Percentiles rank a stretch among this genome's conserved stretches.
phyloP scores from a whole-genome alignment of 2,888 invertebrate genomes.

The Lordiphosa fenestrarum region DNA sequence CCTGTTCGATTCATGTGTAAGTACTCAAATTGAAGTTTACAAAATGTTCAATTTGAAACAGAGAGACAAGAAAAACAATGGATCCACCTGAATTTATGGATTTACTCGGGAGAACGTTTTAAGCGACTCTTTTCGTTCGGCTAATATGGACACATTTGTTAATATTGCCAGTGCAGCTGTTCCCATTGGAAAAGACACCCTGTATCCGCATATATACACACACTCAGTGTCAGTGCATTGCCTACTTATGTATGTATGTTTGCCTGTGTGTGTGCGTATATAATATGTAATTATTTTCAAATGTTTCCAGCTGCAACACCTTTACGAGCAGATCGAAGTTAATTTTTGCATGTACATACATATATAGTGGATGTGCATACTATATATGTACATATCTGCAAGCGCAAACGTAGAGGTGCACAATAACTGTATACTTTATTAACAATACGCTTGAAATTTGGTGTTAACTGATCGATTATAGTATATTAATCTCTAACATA shows the following conservation, averaged over 20 bases:
- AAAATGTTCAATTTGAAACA: too few species aligned
- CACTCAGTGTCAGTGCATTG: conserved; percentile 2
- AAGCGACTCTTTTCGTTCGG: too few species aligned
- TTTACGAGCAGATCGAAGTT: conserved; percentile 28
- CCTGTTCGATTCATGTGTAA: not conserved
- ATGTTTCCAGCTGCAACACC: conserved; percentile 7
- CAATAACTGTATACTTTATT: conserved; percentile 8
- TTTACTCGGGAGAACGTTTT: too few species aligned
- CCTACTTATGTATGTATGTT: not conserved
- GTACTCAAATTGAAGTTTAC: too few species aligned
- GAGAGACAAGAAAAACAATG: too few species aligned
- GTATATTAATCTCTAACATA: not conserved
- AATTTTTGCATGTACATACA: conserved; percentile 16
- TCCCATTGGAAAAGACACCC: too few species aligned
- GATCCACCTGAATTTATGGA: too few species aligned
- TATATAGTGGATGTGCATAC: conserved; percentile 26
- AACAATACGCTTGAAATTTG: not conserved
- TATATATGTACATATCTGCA: conserved; percentile 21
- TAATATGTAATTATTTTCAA: conserved; percentile 3
- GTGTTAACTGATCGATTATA: too few species aligned
- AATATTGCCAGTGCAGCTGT: too few species aligned
- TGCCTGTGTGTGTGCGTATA: conserved; percentile 3
- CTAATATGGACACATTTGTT: too few species aligned
- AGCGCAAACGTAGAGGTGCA: conserved; percentile 19
- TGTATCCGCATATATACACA: not conserved